Evolutionary conservation across 2,888 invertebrate species (phyloP), one percentile per base, ranked within the genome.

Genomic region (Andrena dorsata): DNA sequence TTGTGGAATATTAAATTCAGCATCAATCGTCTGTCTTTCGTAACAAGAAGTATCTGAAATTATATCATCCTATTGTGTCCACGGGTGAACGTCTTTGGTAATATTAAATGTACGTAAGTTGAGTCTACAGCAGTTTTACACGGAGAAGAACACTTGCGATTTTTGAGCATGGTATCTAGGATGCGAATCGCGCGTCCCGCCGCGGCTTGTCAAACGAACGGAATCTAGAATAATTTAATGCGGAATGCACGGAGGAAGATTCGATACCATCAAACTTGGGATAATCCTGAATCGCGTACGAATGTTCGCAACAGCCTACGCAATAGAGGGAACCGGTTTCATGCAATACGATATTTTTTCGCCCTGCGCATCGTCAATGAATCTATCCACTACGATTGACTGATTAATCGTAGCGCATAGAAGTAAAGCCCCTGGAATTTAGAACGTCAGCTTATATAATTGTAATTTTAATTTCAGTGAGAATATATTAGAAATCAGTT

Each of bases 281-380:
- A 47, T 76, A 79, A 76, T 76, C 77, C 72, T 70, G 76, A 60
- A 73, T 60, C 78, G 53, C 66, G 63, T 65, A 76, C 66, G 60
- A 86, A 70, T 49, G 84, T 84, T 82, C 80, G 80, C 76, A 71
- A 71, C 76, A 77, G 68, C 60, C 76, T 76, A 78, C 74, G 85
- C 88, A 82, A 83, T 80, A 78, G 73, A 74, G 56, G 56, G 81
- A 88, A 88, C 88, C 88, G 88, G 88, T 88, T 88, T 79, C 81
- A 47, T 61, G 83, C 78, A 82, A 82, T 70, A 56, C 81, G 68
- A 82, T 77, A 88, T 88, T 88, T 88, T 88, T 86, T 85, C 80
- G 82, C 51, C 41, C 71, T 28, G n/a, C 51, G 74, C 74, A 83
- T 83, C 82, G 75, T 75, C 82, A 64, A 88, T 83, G 76, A 75